These are phyloP conservation scores for Adela reaumurella DNA, from an alignment of 2,888 invertebrate species.

Conservation along the genomic window DNA sequence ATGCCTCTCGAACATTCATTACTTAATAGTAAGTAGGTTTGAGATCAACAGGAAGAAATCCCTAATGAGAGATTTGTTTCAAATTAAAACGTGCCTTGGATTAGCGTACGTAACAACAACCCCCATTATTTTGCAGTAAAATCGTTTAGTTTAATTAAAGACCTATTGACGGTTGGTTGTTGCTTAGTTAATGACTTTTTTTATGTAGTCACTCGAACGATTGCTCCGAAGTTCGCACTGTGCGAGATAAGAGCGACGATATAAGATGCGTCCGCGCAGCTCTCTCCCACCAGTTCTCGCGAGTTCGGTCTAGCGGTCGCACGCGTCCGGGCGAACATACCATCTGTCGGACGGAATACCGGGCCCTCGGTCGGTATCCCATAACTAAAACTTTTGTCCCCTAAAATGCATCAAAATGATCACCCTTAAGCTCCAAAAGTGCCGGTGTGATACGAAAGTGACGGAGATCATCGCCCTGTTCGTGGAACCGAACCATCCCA, in stretches of 20 bases:
- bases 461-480: conserved; percentile 37
- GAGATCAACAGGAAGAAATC: too few species aligned
- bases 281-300: too few species aligned
- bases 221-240: not conserved
- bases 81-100: too few species aligned
- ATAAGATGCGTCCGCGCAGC: not conserved
- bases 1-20: too few species aligned
- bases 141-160: too few species aligned
- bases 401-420: conserved; percentile 52
- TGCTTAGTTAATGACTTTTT: too few species aligned
- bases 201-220: not conserved
- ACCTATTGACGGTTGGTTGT: too few species aligned
- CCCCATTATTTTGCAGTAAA: too few species aligned
- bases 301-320: not conserved
- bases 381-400: not conserved
- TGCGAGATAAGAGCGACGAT: not conserved
- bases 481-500: conserved; percentile 44
- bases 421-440: conserved; percentile 32
- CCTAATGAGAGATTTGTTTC: too few species aligned
- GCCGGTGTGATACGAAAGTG: conserved; percentile 33
- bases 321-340: too few species aligned
- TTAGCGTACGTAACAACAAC: too few species aligned
- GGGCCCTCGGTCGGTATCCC: not conserved
- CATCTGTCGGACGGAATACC: not conserved
- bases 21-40: too few species aligned